These are phyloP conservation scores for Uloborus plumipes DNA, from an alignment of 2,888 invertebrate genomes.

Conservation along the genomic window DNA sequence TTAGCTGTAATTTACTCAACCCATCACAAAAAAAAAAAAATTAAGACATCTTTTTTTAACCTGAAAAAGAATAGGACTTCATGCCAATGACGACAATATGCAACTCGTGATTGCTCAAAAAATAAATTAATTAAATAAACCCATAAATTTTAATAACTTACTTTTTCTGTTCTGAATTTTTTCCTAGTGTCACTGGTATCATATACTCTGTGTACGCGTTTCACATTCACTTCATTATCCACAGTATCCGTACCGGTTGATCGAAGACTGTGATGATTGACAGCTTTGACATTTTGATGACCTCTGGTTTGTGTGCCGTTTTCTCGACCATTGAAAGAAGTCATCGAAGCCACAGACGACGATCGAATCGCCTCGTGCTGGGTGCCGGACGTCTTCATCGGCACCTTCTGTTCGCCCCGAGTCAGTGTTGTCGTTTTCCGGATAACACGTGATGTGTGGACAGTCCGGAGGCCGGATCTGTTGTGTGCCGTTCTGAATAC, in stretches of 20 bases:
- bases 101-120: no score
- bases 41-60: no score
- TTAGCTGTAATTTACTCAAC: no score
- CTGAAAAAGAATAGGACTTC: no score
- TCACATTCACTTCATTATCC: slow-evolving; percentile 48
- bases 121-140: no score
- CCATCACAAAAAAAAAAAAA: not conserved
- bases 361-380: slow-evolving; percentile 43
- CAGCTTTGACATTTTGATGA: slow-evolving; percentile 15
- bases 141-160: slow-evolving; percentile 34
- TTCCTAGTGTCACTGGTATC: slow-evolving; percentile 42
- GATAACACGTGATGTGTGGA: slow-evolving; percentile 86
- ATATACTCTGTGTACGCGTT: slow-evolving; percentile 29
- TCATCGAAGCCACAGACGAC: slow-evolving; percentile 35
- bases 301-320: slow-evolving; percentile 34
- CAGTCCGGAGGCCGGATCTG: slow-evolving; percentile 83
- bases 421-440: slow-evolving; percentile 90
- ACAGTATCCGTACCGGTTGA: slow-evolving; percentile 19
- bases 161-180: slow-evolving; percentile 40
- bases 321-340: slow-evolving; percentile 29
- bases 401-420: slow-evolving; percentile 81
- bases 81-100: no score
- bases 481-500: slow-evolving; percentile 81
- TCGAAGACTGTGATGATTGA: slow-evolving; percentile 16
- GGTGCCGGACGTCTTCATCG: slow-evolving; percentile 32